Percentiles rank a stretch among this genome's conserved stretches.
phyloP scores from a whole-genome alignment of 2,113 vertebrate species.

The Atlantisia rogersi region DNA sequence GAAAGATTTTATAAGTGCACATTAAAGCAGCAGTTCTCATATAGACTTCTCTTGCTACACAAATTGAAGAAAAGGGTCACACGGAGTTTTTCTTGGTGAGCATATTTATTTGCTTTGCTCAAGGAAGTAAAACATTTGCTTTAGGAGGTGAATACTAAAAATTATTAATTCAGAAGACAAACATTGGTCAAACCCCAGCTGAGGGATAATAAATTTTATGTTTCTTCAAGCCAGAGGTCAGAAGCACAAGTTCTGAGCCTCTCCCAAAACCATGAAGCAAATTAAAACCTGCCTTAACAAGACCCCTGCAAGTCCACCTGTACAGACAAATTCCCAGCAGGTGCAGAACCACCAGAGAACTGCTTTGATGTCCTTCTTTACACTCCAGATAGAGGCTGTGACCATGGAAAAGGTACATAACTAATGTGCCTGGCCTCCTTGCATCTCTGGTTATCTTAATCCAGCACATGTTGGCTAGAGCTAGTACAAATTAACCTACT shows the following conservation, averaged over 20 bases:
- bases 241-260: background rate
- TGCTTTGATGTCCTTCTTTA: background rate
- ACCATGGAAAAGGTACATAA: background rate
- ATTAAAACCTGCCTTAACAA: constrained; percentile 22
- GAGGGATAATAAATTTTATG: background rate
- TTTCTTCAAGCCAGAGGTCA: background rate
- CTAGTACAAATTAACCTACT: background rate
- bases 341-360: background rate
- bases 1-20: background rate
- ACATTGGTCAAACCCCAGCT: background rate
- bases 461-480: background rate
- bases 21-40: constrained; percentile 9
- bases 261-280: background rate
- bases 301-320: background rate
- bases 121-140: background rate
- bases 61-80: background rate
- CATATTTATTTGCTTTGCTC: background rate
- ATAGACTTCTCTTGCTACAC: background rate
- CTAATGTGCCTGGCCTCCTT: background rate
- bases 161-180: constrained; percentile 11
- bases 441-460: background rate
- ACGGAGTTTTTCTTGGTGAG: background rate
- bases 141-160: background rate
- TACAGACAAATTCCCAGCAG: background rate
- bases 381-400: background rate